Evolutionary conservation across 1,140 invertebrate genomes (phyloP), one percentile per base, ranked within the genome.

Genomic region (Drosophila setifemur): DNA sequence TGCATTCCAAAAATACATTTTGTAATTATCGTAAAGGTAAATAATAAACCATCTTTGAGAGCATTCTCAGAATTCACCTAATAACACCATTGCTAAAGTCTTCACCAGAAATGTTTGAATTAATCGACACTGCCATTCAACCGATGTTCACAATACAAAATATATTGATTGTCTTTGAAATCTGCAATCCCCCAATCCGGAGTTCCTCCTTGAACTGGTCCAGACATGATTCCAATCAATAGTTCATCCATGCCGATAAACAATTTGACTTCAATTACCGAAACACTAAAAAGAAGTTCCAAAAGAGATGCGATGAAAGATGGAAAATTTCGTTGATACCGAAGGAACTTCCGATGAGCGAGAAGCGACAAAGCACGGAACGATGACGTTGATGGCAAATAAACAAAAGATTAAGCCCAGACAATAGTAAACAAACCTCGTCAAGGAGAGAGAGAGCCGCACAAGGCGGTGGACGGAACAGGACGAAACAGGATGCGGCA

Each of bases 381-480:
- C 40, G 71, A 54, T 49, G 63, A 61, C 47, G 67, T 63, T 77
- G 78, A 73, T 74, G 71, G 40, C 74, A 85, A 86, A 86, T 85
- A 74, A 86, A 63, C 64, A 85, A 79, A 39, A 66, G 81, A 72
- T 74, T 74, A 70, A 79, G 60, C 47, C 43, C 72, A 67, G 48
- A 70, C 69, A 82, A 71, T 66, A 72, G 57, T 60, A 75, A 75
- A 70, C 76, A 74, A 25, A 40, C 7, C 37, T 29, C 33, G 6
- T 37, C 31, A 55, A 58, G 37, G 37, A 43, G 23, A 28, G 18
- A 43, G 37, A 43, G 23, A 28, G 18, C 14, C 14, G 12, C n/a
- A 29, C 29, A 33, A 33, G 16, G 12, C 33, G 33, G 14, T 7
- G 12, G 33, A 16, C 7, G 33, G n/a, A 18, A 23, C 5, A 26